Percentiles rank a stretch among this genome's conserved stretches.
Conservation (phyloP, 2,113 vertebrate genomes). For the Dermatemys mawii region DNA sequence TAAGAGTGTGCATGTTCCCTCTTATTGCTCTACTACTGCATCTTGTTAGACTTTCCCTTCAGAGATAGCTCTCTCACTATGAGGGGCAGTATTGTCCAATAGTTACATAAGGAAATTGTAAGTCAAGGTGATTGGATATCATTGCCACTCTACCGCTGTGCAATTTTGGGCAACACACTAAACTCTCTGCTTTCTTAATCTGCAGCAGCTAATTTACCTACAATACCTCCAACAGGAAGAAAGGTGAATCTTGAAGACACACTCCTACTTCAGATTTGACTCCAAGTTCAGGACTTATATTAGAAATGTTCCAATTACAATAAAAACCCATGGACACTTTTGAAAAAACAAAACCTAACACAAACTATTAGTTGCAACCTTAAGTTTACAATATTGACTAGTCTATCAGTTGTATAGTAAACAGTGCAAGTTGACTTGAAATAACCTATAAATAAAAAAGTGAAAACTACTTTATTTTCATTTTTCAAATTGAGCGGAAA, state of each 20-base stretch:
- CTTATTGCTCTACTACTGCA: rapidly evolving
- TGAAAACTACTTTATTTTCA: not conserved
- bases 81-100: not conserved
- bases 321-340: not conserved
- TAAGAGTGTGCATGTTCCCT: not conserved
- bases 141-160: not conserved
- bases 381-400: not conserved
- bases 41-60: not conserved
- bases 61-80: not conserved
- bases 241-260: not conserved
- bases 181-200: not conserved
- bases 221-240: not conserved
- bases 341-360: not conserved
- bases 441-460: not conserved
- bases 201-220: not conserved
- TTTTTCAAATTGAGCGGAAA: not conserved
- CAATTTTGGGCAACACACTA: not conserved
- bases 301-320: not conserved
- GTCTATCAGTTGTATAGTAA: not conserved
- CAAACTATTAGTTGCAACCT: not conserved
- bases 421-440: not conserved
- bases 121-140: not conserved
- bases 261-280: not conserved
- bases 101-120: not conserved
- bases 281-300: not conserved